These are phyloP conservation scores for Drosophila peninsularis DNA, from an alignment of 2,888 invertebrate species.

Conservation along the genomic window DNA sequence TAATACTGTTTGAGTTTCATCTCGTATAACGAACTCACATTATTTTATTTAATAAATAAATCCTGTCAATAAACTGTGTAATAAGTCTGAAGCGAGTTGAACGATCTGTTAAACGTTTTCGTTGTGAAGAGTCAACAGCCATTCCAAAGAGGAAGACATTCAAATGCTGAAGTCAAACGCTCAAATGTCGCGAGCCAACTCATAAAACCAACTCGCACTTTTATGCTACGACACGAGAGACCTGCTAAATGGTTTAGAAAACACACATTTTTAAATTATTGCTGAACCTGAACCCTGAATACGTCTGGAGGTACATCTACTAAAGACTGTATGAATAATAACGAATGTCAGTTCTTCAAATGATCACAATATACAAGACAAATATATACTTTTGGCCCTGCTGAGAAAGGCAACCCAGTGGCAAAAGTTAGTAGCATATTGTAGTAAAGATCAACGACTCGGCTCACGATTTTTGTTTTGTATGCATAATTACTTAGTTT, in stretches of 20 bases:
- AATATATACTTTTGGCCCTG: neutral
- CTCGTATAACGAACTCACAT: conserved; percentile 27
- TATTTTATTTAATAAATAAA: conserved; percentile 47
- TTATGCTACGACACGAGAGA: conserved; percentile 44
- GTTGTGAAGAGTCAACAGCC: conserved; percentile 10
- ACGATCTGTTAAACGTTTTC: conserved; percentile 52
- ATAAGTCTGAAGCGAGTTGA: conserved; percentile 53
- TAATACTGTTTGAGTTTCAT: conserved; percentile 13
- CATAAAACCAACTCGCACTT: conserved; percentile 47
- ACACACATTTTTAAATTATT: conserved; percentile 39
- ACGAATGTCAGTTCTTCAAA: neutral
- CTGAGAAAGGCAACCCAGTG: conserved; percentile 8
- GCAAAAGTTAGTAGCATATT: conserved; percentile 27
- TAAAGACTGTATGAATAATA: conserved; percentile 15
- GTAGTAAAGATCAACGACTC: conserved; percentile 47
- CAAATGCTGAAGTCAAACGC: conserved; percentile 40
- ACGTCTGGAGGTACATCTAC: conserved; percentile 12
- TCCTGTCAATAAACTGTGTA: conserved; percentile 63
- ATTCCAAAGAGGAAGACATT: conserved; percentile 19
- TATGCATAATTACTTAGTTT: conserved; percentile 40
- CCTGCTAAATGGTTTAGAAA: conserved; percentile 62
- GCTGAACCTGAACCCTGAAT: conserved; percentile 51
- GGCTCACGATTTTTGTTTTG: conserved; percentile 20
- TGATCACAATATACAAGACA: conserved; percentile 3
- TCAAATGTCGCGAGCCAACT: conserved; percentile 31